Evolutionary conservation across 1,140 invertebrate genomes (phyloP).

Genomic region (Ostrea denselamellosa): DNA sequence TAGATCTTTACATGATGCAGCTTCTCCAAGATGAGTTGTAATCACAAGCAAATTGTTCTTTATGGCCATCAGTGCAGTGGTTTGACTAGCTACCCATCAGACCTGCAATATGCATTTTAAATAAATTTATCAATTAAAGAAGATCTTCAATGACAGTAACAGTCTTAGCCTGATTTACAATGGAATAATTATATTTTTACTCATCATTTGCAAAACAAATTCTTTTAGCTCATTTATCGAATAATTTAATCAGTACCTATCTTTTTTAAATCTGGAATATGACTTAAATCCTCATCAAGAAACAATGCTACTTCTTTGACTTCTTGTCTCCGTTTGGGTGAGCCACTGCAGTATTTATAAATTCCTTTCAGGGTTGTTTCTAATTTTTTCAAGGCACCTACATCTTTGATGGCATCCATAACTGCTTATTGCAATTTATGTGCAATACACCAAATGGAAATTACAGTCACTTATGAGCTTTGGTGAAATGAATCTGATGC

Average conservation of each 20-base stretch:
- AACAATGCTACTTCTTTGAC: neutral
- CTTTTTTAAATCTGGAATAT: neutral
- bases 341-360: neutral
- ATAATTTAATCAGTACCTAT: no score
- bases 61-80: neutral
- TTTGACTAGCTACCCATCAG: neutral
- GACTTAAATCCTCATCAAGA: neutral
- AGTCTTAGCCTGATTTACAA: neutral
- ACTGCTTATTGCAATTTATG: no score
- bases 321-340: neutral
- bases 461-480: no score
- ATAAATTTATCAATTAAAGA: neutral
- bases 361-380: no score
- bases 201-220: no score
- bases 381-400: no score
- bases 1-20: neutral
- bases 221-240: neutral
- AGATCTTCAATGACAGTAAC: neutral
- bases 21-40: neutral
- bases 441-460: no score
- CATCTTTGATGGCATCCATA: no score
- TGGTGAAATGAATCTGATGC: no score
- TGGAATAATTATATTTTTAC: neutral
- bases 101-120: neutral
- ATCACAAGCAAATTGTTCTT: neutral